These are phyloP conservation scores for Diadumene lineata DNA, from an alignment of 92 coral and sea anemone species.

Conservation along the genomic window DNA sequence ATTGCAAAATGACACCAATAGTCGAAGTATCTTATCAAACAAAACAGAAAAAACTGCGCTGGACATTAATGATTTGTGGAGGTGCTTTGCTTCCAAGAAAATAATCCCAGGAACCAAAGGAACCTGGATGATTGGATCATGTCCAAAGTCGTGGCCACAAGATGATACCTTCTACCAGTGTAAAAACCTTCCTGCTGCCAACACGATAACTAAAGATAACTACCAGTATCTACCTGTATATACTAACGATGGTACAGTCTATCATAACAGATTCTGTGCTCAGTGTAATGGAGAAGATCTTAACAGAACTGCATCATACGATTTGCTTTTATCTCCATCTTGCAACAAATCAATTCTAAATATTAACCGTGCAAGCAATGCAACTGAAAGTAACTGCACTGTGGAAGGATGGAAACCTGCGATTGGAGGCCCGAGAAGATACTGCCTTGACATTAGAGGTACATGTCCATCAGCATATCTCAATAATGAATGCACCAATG, in stretches of 20 bases:
- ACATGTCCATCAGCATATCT: not conserved
- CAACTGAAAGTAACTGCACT: too few species aligned
- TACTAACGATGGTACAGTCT: constrained; percentile 32
- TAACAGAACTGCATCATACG: not conserved
- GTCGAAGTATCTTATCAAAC: too few species aligned
- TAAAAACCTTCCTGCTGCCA: not conserved
- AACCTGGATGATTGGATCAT: constrained; percentile 46
- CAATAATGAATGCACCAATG: constrained; percentile 1
- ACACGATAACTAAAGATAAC: constrained; percentile 20
- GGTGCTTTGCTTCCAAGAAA: not conserved
- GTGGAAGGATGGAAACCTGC: not conserved
- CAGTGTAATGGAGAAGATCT: constrained; percentile 27
- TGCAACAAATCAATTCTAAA: too few species aligned
- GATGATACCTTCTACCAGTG: constrained; percentile 23
- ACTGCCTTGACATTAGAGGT: not conserved
- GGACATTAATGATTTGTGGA: constrained; percentile 6
- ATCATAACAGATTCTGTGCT: constrained; percentile 56
- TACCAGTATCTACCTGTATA: constrained; percentile 42
- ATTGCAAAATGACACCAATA: too few species aligned
- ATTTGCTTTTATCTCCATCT: constrained; percentile 20
- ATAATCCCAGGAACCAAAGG: constrained; percentile 7
- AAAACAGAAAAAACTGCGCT: not conserved
- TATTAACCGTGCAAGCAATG: too few species aligned
- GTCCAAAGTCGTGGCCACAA: constrained; percentile 29
- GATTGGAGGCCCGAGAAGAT: constrained; percentile 6